Percentiles rank a stretch among this genome's conserved stretches.
Evolutionary conservation across 2,113 vertebrate genomes (phyloP).

Genomic region (Orycteropus afer): DNA sequence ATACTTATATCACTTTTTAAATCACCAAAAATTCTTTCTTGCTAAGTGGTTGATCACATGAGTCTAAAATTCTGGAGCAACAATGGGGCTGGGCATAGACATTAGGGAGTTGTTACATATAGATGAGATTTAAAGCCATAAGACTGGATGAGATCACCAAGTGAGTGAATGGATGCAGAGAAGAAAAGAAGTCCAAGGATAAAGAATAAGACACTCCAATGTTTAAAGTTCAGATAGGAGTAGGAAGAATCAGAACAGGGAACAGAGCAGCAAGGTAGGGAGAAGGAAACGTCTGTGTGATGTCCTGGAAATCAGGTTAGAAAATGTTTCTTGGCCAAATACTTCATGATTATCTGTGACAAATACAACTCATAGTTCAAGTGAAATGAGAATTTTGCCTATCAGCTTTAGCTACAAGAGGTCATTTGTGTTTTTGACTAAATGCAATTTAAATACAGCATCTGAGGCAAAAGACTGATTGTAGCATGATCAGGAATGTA

Average conservation of each 20-base stretch:
- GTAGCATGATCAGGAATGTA: background rate
- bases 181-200: background rate
- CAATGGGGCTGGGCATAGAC: background rate
- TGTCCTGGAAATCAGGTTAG: background rate
- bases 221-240: background rate
- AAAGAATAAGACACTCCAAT: background rate
- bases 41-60: background rate
- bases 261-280: background rate
- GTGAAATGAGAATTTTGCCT: background rate
- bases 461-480: background rate
- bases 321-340: background rate
- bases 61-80: background rate
- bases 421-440: background rate
- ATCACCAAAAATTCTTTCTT: background rate
- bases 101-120: background rate
- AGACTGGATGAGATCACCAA: background rate
- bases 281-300: background rate
- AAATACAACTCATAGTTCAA: background rate
- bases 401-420: constrained; percentile 18
- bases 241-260: background rate
- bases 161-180: background rate
- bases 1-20: background rate
- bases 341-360: background rate
- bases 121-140: background rate
- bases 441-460: background rate